Evolutionary conservation across 2,113 vertebrate genomes (phyloP).

Genomic region (Circaetus cinerascens): DNA sequence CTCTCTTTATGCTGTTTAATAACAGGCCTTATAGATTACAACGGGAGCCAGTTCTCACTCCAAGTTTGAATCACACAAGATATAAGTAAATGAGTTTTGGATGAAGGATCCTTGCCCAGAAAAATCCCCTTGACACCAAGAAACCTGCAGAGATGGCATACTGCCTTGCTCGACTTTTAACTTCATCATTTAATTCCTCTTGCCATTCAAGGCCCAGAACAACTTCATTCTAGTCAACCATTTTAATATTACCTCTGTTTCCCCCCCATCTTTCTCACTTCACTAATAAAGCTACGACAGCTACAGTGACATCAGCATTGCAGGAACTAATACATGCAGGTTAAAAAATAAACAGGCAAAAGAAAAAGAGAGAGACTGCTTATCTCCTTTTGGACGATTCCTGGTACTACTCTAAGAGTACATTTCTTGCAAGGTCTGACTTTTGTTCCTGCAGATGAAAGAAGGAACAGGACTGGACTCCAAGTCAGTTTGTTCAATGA

Average conservation of each 20-base stretch:
- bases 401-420: neutral
- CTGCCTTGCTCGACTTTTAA: neutral
- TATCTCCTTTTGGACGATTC: neutral
- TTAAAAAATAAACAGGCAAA: neutral
- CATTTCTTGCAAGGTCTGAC: neutral
- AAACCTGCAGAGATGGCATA: neutral
- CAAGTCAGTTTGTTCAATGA: neutral
- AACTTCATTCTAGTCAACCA: neutral
- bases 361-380: neutral
- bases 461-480: neutral
- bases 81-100: neutral
- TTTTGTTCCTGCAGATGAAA: neutral
- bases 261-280: neutral
- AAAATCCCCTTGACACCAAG: neutral
- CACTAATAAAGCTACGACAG: neutral
- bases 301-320: neutral
- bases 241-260: neutral
- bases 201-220: neutral
- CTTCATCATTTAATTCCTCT: neutral
- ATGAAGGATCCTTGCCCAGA: neutral
- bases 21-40: neutral
- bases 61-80: neutral
- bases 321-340: neutral
- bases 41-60: neutral
- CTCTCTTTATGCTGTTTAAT: neutral